Base-by-base conservation (phyloP, 2,888 invertebrate genomes). In the Argyresthia goedartella region DNA sequence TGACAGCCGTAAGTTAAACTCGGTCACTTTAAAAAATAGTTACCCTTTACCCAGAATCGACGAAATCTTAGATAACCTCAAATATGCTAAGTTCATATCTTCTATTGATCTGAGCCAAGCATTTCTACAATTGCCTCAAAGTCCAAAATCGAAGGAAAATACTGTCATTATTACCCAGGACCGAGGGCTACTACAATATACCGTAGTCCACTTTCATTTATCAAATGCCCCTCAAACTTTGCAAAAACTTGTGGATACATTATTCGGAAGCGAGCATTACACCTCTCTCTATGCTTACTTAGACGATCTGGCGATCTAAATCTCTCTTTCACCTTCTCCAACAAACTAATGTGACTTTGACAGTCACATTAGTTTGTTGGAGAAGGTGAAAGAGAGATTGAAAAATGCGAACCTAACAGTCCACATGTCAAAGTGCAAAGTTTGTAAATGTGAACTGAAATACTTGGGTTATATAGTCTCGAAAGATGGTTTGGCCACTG, bases 161-260 rank as follows among this genome's bases (percentile, higher is more conserved):
- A 50, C 50, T 8, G 53, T 9, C 16, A n/a, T 46, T 10, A 25
- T 10, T 1, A 10, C 13, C 1, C 33, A 9, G 1, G 53, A 54
- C 7, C 49, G 60, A 0, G 60, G 60, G 1, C 58, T 56, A 0
- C 55, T 55, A 4, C 16, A 43, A 1, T 62, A 59, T 53, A 58
- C 54, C 9, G 34, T 43, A 4, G 59, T 49, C 8, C 44, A 53
- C 1, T 56, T 55, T 50, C 25, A 39, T 15, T 41, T 53, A 4
- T 50, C 50, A 7, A 50, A 36, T 11, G 54, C 59, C 25, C 34
- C 52, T 8, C 46, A 44, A 3, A 53, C 50, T 10, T 41, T 34
- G 11, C 60, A 61, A 53, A 45, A 58, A 1, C 44, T 61, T 11
- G 47, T 63, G 36, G 59, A 60, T 43, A 45, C 49, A 1, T 41